A percentile compares a stretch with the other conserved stretches of the same genome.
Conservation (phyloP, 1,140 invertebrate species). For the Yoshiicerus persimilis region DNA sequence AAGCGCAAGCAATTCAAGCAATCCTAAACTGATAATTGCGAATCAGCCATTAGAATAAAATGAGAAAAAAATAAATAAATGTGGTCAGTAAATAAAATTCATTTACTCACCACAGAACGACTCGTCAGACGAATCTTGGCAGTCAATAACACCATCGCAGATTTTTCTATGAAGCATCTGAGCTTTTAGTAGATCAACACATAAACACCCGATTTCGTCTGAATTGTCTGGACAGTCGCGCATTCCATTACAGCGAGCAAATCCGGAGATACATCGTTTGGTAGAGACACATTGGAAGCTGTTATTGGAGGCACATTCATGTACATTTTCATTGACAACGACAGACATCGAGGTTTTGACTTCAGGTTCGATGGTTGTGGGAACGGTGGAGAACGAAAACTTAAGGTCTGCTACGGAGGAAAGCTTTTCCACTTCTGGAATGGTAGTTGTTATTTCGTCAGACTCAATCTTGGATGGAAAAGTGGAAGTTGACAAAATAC, state of each 20-base stretch:
- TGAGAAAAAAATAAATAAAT: neutral
- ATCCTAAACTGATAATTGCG: no score
- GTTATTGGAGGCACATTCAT: conserved; percentile 26
- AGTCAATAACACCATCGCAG: conserved; percentile 66
- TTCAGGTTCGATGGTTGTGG: conserved; percentile 13
- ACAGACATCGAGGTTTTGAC: conserved; percentile 38
- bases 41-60: no score
- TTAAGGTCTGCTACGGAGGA: neutral
- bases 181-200: conserved; percentile 71
- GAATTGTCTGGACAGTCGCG: conserved; percentile 62
- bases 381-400: neutral
- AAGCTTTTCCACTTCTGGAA: neutral
- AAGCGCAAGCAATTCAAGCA: no score
- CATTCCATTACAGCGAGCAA: conserved; percentile 71
- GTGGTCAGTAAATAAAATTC: neutral
- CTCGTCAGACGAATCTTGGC: conserved; percentile 72
- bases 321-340: conserved; percentile 30
- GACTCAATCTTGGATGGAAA: neutral
- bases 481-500: neutral
- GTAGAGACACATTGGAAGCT: conserved; percentile 58
- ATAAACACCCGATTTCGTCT: conserved; percentile 56
- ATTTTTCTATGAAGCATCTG: conserved; percentile 72
- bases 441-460: neutral
- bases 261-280: conserved; percentile 67
- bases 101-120: conserved; percentile 72